Evolutionary conservation across 2,797 vertebrate species (phyloP).

Genomic region (Hypotaenidia okinawae): DNA sequence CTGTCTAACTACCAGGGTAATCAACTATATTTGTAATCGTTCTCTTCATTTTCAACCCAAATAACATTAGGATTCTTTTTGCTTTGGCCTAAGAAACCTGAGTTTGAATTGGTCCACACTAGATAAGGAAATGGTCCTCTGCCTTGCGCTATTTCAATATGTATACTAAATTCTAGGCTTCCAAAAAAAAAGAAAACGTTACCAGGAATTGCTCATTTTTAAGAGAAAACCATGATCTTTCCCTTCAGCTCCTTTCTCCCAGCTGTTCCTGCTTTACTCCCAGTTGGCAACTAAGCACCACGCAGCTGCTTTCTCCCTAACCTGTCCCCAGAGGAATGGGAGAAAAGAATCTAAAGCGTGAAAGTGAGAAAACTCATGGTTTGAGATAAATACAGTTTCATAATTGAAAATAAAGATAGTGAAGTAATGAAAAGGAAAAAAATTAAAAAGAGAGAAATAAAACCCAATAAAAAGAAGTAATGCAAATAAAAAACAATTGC

Average conservation of each 20-base stretch:
- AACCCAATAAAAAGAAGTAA: too few relatives aligned
- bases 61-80: neutral
- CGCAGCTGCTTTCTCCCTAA: too few relatives aligned
- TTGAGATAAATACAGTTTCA: too few relatives aligned
- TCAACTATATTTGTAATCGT: neutral
- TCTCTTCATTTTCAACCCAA: neutral
- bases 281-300: too few relatives aligned
- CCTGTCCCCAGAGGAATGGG: too few relatives aligned
- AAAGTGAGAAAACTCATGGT: too few relatives aligned
- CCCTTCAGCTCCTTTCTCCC: neutral
- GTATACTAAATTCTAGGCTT: neutral
- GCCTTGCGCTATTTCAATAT: neutral
- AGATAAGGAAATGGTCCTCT: neutral
- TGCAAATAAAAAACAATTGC: too few relatives aligned
- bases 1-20: neutral
- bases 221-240: neutral
- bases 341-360: too few relatives aligned
- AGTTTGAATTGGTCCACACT: neutral
- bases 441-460: too few relatives aligned
- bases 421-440: too few relatives aligned
- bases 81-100: neutral
- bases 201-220: neutral
- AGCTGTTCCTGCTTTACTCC: neutral
- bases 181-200: neutral
- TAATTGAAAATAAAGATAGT: too few relatives aligned